These are phyloP conservation scores for Dynastes tityus DNA, from an alignment of 2,888 invertebrate genomes.

Conservation along the genomic window DNA sequence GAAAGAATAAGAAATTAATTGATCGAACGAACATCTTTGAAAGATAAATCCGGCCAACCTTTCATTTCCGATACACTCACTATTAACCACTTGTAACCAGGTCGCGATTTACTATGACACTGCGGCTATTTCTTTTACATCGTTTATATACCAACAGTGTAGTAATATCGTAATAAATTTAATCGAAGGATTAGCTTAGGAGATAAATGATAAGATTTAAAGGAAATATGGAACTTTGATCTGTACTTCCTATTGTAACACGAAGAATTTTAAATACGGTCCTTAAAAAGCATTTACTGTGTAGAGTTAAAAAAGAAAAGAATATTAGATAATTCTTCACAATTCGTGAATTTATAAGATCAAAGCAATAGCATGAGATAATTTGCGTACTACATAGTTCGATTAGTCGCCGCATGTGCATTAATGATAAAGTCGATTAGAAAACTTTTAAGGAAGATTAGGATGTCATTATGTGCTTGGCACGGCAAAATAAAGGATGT, in stretches of 20 bases:
- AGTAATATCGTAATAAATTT: constrained; percentile 3
- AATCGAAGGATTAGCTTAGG: neutral
- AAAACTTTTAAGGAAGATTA: no score
- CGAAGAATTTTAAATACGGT: no score
- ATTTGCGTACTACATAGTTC: no score
- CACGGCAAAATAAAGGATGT: no score
- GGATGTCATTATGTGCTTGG: no score
- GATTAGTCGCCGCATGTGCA: no score
- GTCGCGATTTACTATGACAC: neutral
- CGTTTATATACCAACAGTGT: neutral
- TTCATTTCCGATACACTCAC: constrained; percentile 6
- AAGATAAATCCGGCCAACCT: constrained; percentile 15
- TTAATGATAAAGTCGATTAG: no score
- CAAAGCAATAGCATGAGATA: no score
- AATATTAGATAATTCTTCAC: no score
- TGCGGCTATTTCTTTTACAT: neutral
- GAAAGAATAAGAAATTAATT: constrained; percentile 11
- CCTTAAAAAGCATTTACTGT: no score
- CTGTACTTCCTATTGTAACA: neutral
- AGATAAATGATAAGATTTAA: constrained; percentile 22
- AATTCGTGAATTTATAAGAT: no score
- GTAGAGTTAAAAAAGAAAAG: no score
- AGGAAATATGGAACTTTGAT: neutral
- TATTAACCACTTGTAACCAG: neutral
- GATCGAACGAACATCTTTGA: neutral